Base-by-base conservation (phyloP, 1,140 invertebrate species). In the Glossosoma conforme region DNA sequence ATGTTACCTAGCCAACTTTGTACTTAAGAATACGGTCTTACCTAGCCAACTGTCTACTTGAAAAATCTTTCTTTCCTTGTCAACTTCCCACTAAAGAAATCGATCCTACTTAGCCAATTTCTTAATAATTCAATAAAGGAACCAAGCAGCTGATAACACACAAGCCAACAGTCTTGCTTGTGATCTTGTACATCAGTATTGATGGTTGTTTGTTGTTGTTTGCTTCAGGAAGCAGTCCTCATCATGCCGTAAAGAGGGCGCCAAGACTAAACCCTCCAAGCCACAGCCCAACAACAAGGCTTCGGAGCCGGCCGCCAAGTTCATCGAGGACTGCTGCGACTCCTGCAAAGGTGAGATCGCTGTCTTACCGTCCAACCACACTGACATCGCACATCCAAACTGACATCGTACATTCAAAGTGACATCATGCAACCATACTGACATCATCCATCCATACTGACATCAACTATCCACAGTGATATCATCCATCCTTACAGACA, bases 301-400 rank as follows among this genome's bases (percentile, higher is more conserved):
- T 21, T 41, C 32, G 22, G 18, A 15, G 8, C 25, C 35, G 19
- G 10, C 19, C 6, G 17, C 44, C 33, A 46, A 54, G 24, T 44
- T 41, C 30, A 58, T 58, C 11, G 52, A 58, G 42, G 44, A 58
- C 38, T 58, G 43, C 35, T 25, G 42, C 24, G 41, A 58, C 36
- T 54, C 56, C 20, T 50, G 42, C 25, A 58, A 58, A 54, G 56
- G 56, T 58, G 20, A 18, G 24, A 9, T 15, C 3, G 5, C 24
- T 40, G 17, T 2, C n/a, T n/a, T n/a, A n/a, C n/a, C n/a, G n/a
- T n/a, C n/a, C n/a, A n/a, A n/a, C 22, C 19, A 20, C 8, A 28
- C n/a, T 28, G 6, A 28, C n/a, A 28, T 8, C 25, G n/a, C n/a
- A n/a, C 6, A 28, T 6, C 6, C 6, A 8, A 8, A 28, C 6